Percentiles rank a stretch among this genome's conserved stretches.
phyloP scores from a whole-genome alignment of 2,888 invertebrate species.

The Chaitophorus viminalis region DNA sequence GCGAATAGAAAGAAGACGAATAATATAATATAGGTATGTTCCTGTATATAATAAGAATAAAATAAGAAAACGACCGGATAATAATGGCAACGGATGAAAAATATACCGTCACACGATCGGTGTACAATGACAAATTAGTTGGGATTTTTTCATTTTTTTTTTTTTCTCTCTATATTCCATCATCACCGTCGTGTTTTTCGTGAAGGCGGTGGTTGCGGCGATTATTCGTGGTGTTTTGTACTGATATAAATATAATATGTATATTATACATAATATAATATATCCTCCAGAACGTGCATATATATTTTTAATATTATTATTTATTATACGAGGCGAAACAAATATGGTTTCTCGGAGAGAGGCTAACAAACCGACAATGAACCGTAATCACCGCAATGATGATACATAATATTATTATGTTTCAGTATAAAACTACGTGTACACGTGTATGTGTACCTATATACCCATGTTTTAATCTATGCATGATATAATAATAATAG shows the following conservation, averaged over 20 bases:
- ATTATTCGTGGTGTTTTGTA: conserved; percentile 58
- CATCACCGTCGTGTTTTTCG: conserved; percentile 51
- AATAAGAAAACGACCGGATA: conserved; percentile 52
- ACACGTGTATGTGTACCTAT: no score
- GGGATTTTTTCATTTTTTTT: conserved; percentile 39
- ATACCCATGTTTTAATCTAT: no score
- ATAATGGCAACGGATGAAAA: conserved; percentile 60
- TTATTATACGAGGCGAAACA: conserved; percentile 40
- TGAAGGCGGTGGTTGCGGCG: conserved; percentile 35
- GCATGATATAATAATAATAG: background rate
- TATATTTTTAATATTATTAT: conserved; percentile 30
- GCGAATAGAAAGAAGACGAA: conserved; percentile 32
- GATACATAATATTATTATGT: background rate
- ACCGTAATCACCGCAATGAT: conserved; percentile 42
- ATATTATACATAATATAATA: no score
- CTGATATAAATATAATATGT: background rate
- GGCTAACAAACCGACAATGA: conserved; percentile 59
- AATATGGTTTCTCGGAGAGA: conserved; percentile 41
- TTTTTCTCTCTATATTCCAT: conserved; percentile 8
- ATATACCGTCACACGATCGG: conserved; percentile 61
- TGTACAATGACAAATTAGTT: conserved; percentile 60
- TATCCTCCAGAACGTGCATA: background rate
- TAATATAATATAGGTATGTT: background rate
- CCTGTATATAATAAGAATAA: conserved; percentile 17
- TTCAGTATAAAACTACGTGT: background rate